phyloP scores from a whole-genome alignment of 1,140 invertebrate species.

The Trichonephila inaurata region DNA sequence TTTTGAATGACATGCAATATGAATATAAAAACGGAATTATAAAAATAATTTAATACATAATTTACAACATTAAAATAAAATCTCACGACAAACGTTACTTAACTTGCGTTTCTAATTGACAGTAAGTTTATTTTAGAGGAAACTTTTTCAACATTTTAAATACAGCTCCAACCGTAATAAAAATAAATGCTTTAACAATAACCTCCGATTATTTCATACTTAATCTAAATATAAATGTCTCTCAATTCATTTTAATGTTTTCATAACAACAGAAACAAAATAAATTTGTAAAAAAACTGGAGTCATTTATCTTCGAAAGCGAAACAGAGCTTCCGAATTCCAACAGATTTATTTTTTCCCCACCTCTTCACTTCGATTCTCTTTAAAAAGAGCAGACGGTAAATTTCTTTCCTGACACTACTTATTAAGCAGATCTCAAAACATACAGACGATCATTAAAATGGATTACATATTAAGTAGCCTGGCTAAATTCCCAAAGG shows the following conservation, averaged over 20 bases:
- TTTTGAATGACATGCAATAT: too few relatives aligned
- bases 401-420: conserved; percentile 53
- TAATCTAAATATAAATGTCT: background rate
- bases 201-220: background rate
- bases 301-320: background rate
- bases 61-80: too few relatives aligned
- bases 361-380: background rate
- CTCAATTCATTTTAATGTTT: background rate
- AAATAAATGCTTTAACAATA: background rate
- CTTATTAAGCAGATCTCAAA: conserved; percentile 64
- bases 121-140: too few relatives aligned
- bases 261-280: background rate
- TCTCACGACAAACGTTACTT: too few relatives aligned
- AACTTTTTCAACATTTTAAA: background rate
- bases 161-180: background rate
- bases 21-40: too few relatives aligned
- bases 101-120: too few relatives aligned
- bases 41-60: too few relatives aligned
- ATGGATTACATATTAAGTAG: conserved; percentile 71
- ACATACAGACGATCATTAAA: conserved; percentile 69
- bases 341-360: background rate
- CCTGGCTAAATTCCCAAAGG: conserved; percentile 32
- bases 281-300: background rate
- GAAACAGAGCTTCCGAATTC: conserved; percentile 19
- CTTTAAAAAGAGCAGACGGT: conserved; percentile 43